Evolutionary conservation across 2,113 vertebrate species (phyloP), one percentile per base, ranked within the genome.

Genomic region (Apodemus sylvaticus): DNA sequence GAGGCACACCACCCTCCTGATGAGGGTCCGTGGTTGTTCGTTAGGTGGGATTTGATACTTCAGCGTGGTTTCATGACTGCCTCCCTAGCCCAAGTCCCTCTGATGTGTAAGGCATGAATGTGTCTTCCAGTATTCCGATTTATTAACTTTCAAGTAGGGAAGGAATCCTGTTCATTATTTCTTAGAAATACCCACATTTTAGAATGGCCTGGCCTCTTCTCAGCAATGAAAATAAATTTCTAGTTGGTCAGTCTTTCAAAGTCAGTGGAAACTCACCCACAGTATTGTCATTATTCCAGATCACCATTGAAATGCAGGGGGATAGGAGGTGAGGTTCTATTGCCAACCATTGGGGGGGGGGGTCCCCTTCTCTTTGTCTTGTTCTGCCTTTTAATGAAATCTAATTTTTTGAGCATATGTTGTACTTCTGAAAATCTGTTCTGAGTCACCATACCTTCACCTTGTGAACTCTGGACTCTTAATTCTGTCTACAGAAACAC

Each of bases 141-240:
- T 55, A 7, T 86, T 90, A 95, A 5, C 42, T 95, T 86, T 96
- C 55, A n/a, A 64, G 48, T 48, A 86, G 89, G 77, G 97, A 97
- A 64, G 74, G n/a, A 91, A 96, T 92, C 87, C 74, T 89, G 93
- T 68, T 89, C 39, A 73, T 66, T 81, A 73, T 92, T 77, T 93
- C 89, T 98, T 95, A 71, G 94, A 94, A 94, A 95, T 89, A 93
- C 36, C 70, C n/a, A 97, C 90, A 62, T 81, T 82, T 98, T 92
- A 86, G 60, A 94, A 95, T 86, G 76, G 78, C 93, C 97, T 93
- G 76, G 89, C 51, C 90, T 94, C 89, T 86, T 13, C 86, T 83
- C 96, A 74, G 60, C 71, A 89, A 90, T 39, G 95, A 94, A 96
- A 92, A 90, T 14, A 91, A 85, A 20, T 86, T 86, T 73, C 7